Evolutionary conservation across 2,113 vertebrate genomes (phyloP).

Genomic region (Erinaceus europaeus): DNA sequence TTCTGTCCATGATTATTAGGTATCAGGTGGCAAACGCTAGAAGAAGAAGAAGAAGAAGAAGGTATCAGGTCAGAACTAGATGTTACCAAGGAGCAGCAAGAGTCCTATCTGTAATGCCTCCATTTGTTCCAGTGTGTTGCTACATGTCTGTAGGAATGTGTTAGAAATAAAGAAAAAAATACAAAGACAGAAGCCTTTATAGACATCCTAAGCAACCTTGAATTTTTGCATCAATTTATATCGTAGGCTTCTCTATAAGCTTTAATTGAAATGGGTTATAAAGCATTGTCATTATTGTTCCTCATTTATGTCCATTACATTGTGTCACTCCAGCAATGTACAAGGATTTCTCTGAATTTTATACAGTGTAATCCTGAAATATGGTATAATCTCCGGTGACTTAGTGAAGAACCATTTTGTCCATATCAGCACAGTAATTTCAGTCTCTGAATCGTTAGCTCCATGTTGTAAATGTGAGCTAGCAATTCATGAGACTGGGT

Average conservation of each 20-base stretch:
- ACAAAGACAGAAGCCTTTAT: not conserved
- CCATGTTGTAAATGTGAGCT: slow-evolving; percentile 17
- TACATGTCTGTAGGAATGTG: not conserved
- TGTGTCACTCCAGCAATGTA: not conserved
- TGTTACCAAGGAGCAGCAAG: not conserved
- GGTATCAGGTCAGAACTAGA: not conserved
- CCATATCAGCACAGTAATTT: not conserved
- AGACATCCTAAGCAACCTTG: not conserved
- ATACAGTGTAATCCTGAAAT: slow-evolving; percentile 10
- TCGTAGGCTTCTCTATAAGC: not conserved
- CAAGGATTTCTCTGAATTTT: slow-evolving; percentile 23
- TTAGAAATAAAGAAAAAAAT: not conserved
- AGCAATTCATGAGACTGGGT: not conserved
- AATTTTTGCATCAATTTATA: not conserved
- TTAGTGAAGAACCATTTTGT: not conserved
- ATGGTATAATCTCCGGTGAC: not conserved
- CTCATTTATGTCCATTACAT: not conserved
- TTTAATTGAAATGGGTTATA: not conserved
- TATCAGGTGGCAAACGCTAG: no score
- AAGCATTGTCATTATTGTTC: not conserved
- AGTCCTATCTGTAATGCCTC: not conserved
- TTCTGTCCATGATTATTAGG: not conserved
- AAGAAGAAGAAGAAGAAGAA: no score
- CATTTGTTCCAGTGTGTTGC: not conserved
- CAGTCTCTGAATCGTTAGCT: not conserved